Conservation (phyloP, 2,797 vertebrate species). For the Galago senegalensis region DNA sequence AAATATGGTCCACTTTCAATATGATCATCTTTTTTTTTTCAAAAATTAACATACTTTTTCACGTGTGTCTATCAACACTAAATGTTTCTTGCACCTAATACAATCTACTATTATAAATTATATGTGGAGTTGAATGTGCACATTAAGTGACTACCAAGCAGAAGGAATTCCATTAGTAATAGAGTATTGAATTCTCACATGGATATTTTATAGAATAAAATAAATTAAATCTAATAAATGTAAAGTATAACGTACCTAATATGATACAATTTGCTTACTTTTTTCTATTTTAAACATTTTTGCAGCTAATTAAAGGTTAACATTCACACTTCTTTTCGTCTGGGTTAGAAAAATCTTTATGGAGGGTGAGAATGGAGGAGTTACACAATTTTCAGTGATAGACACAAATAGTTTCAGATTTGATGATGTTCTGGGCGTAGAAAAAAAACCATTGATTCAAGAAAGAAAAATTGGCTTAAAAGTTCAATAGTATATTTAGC, state of each 20-base stretch:
- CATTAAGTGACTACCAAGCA: constrained; percentile 32
- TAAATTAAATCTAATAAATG: constrained; percentile 63
- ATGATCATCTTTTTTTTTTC: neutral
- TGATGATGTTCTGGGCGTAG: neutral
- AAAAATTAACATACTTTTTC: constrained; percentile 54
- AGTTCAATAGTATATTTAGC: neutral
- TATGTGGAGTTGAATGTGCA: neutral
- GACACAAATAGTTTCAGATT: neutral
- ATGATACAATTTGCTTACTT: neutral
- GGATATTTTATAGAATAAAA: constrained; percentile 11
- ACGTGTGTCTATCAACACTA: constrained; percentile 47
- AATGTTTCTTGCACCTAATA: neutral
- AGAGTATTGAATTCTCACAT: constrained; percentile 40
- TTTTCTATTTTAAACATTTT: neutral
- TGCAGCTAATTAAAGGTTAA: neutral
- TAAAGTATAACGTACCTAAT: constrained; percentile 29
- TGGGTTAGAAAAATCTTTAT: neutral
- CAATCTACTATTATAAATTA: constrained; percentile 41
- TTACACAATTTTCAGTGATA: neutral
- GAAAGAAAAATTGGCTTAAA: neutral
- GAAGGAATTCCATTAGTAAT: constrained; percentile 42
- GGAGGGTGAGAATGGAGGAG: neutral
- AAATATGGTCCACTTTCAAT: neutral
- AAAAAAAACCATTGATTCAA: neutral
- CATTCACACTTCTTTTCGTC: neutral